phyloP scores from a whole-genome alignment of 2,888 invertebrate species.

The Parochlus steinenii region DNA sequence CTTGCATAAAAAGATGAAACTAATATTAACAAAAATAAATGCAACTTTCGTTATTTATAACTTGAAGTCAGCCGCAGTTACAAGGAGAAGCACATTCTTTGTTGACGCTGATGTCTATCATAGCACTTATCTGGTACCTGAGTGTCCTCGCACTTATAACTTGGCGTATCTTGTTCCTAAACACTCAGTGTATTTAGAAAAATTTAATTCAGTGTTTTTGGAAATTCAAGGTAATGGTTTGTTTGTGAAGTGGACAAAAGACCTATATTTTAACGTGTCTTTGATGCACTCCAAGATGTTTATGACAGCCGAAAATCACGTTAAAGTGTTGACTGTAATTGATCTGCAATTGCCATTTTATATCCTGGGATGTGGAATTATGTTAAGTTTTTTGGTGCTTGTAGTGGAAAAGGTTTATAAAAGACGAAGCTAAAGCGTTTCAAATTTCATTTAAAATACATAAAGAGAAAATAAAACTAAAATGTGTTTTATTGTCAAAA shows the following conservation, averaged over 20 bases:
- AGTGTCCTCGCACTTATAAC: constrained; percentile 28
- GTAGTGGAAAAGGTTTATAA: constrained; percentile 14
- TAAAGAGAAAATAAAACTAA: too few species aligned
- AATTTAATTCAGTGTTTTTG: constrained; percentile 22
- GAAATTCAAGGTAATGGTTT: constrained; percentile 24
- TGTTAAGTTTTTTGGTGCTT: constrained; percentile 16
- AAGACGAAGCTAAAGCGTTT: constrained; percentile 1
- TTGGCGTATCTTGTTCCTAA: constrained; percentile 24
- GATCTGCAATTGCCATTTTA: constrained; percentile 28
- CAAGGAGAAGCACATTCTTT: constrained; percentile 22
- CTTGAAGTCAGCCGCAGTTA: constrained; percentile 23
- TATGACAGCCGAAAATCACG: constrained; percentile 18
- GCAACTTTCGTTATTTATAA: constrained; percentile 19
- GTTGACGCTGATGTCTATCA: constrained; percentile 23
- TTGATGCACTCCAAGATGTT: constrained; percentile 17
- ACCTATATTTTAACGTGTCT: constrained; percentile 21
- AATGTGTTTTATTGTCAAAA: too few species aligned
- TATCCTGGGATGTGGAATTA: constrained; percentile 22
- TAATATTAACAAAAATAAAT: constrained; percentile 5
- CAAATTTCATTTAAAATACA: background rate
- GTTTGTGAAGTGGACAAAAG: constrained; percentile 24
- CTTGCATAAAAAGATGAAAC: constrained; percentile 22
- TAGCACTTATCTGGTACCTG: constrained; percentile 24
- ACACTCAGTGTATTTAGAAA: constrained; percentile 22
- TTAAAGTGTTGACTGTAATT: constrained; percentile 23